Base-by-base conservation (phyloP, 2,888 invertebrate species). In the Caenorhabditis sinica region DNA sequence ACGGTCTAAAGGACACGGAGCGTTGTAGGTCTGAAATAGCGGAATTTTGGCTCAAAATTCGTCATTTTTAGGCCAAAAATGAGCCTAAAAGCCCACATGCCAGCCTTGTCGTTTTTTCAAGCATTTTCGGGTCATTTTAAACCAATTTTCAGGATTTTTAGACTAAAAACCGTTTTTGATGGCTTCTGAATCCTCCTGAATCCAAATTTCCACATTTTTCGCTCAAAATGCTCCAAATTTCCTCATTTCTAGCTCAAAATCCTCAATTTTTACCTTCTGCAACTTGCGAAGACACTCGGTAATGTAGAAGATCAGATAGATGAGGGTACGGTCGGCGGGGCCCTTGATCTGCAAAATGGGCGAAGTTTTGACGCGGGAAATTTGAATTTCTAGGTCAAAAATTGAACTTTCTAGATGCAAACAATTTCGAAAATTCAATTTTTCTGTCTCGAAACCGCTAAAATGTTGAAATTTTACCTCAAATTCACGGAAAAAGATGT, bases 401-500 rank as follows among this genome's bases (percentile, higher is more conserved):
- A 20, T 23, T n/a, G n/a, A n/a, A n/a, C n/a, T n/a, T n/a, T n/a
- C n/a, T n/a, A n/a, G n/a, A n/a, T n/a, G n/a, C n/a, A n/a, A n/a
- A n/a, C n/a, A n/a, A n/a, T n/a, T n/a, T n/a, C n/a, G n/a, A n/a
- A n/a, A n/a, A n/a, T n/a, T n/a, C n/a, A n/a, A n/a, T n/a, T n/a
- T n/a, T n/a, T n/a, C n/a, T n/a, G n/a, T n/a, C n/a, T n/a, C n/a
- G n/a, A n/a, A n/a, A n/a, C n/a, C n/a, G n/a, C n/a, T 17, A 9
- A 30, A 53, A 30, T 40, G 5, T 15, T 17, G 15, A 49, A n/a
- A 40, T 40, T 13, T 30, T 20, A 75, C 72, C 66, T 99, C 98
- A 93, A 98, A 99, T 45, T 97, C 98, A 89, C 98, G 95, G 93
- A 99, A 99, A 94, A 99, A 99, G 0, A 99, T 97, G 94, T 99